Conservation (phyloP, 2,797 vertebrate genomes). For the Delichon dasypus region DNA sequence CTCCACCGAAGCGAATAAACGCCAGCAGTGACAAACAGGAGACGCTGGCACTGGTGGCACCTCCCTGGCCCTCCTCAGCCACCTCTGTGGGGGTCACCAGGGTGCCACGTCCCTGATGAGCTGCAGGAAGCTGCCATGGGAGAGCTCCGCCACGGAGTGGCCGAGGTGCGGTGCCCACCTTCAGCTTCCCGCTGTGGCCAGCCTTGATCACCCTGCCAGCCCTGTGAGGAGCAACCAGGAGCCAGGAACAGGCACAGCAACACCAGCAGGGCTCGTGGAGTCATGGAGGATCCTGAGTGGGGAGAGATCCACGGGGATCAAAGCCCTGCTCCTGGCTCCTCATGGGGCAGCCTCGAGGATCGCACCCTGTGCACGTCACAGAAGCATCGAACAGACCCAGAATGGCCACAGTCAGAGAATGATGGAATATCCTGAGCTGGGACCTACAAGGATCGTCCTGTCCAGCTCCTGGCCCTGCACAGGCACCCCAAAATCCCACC, state of each 20-base stretch:
- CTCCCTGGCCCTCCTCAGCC: slow-evolving; percentile 86
- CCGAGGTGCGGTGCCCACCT: slow-evolving; percentile 90
- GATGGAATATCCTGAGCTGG: neutral
- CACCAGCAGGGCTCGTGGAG: rapidly evolving
- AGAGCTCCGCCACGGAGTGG: slow-evolving; percentile 88
- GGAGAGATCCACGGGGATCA: neutral
- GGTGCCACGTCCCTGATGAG: slow-evolving; percentile 88
- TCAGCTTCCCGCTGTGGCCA: slow-evolving; percentile 87
- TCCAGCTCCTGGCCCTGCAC: neutral
- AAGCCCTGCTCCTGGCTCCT: neutral
- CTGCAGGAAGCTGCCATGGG: slow-evolving; percentile 87
- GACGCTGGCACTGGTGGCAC: neutral
- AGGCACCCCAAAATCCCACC: neutral
- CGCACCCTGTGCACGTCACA: neutral
- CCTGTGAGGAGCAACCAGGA: slow-evolving; percentile 92
- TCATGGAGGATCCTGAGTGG: neutral
- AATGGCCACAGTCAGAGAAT: neutral
- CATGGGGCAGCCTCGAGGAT: neutral
- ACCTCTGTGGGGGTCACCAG: slow-evolving; percentile 88
- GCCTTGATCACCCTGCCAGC: slow-evolving; percentile 92
- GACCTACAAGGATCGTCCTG: neutral
- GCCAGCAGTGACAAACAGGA: neutral
- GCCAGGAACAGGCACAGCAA: neutral
- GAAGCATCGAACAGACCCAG: neutral
- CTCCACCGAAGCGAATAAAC: neutral